Evolutionary conservation across 2,797 vertebrate species (phyloP), one percentile per base, ranked within the genome.

Genomic region (Sebastes aleutianus): DNA sequence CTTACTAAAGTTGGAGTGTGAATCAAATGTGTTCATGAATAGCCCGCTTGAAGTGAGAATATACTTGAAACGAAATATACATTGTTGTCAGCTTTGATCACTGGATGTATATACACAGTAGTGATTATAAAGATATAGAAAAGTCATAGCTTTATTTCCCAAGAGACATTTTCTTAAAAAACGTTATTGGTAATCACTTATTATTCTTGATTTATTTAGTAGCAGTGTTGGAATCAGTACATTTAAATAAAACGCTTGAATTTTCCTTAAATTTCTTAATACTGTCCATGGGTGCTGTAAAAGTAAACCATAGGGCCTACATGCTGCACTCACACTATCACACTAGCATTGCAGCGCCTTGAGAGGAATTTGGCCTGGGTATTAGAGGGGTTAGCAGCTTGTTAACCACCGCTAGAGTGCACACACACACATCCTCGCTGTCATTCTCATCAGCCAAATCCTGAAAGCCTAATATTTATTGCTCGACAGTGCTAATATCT

Each of bases 341-440:
- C 63, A 43, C 13, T 3, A 20, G 69, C 61, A 70, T 50, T 66
- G 32, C 75, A 75, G 39, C 10, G 11, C 79, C 79, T 82, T 78
- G 72, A 77, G 50, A 91, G 78, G 80, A 88, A 84, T 92, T 79
- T 83, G 78, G 62, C 54, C 63, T 56, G 68, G 71, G 78, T 85
- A 64, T 89, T 71, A 85, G 62, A 79, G 67, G 83, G 43, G 47
- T 85, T 87, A 74, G 85, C 86, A 85, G 85, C 76, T 90, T 85
- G 85, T 89, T 85, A 85, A 70, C 70, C 68, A 81, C 81, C 6
- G 14, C 39, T 54, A 14, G 39, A 70, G 59, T n/a, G n/a, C 16
- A 18, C 20, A 43, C 43, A 43, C 43, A 26, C 64, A 43, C 54
- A 71, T 71, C 64, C 58, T 39, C 7, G 7, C 65, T 69, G 24